Evolutionary conservation across 1,140 invertebrate genomes (phyloP).

Genomic region (Pseudomyrmex cubaensis): DNA sequence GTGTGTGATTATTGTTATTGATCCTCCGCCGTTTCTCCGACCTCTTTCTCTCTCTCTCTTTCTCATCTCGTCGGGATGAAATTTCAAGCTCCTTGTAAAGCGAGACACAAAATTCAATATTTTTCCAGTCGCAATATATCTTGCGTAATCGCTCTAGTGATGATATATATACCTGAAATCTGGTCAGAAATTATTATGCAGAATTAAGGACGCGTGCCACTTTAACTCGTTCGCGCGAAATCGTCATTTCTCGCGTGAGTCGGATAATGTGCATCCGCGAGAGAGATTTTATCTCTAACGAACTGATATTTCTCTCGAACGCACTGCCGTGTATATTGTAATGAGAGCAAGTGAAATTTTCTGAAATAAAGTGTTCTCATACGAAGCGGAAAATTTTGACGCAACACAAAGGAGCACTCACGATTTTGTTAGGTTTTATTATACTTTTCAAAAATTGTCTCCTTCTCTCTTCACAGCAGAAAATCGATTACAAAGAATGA

Average conservation of each 20-base stretch:
- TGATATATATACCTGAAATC: constrained; percentile 4
- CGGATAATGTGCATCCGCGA: not conserved
- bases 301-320: not conserved
- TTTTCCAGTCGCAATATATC: not conserved
- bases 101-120: not conserved
- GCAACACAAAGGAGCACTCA: no score
- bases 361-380: no score
- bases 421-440: no score
- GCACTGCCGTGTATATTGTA: no score
- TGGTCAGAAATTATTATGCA: constrained; percentile 28
- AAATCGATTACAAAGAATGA: constrained; percentile 31
- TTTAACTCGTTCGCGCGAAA: constrained; percentile 48
- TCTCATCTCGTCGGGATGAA: not conserved
- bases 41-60: not conserved
- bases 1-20: not conserved
- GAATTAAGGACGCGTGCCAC: constrained; percentile 61
- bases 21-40: no score
- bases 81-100: not conserved
- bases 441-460: not conserved
- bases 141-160: not conserved
- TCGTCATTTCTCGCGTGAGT: constrained; percentile 31
- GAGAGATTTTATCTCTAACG: not conserved
- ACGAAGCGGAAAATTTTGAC: no score
- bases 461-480: not conserved
- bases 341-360: no score